Evolutionary conservation across 2,888 invertebrate genomes (phyloP).

Genomic region (Balanococcus diminutus): DNA sequence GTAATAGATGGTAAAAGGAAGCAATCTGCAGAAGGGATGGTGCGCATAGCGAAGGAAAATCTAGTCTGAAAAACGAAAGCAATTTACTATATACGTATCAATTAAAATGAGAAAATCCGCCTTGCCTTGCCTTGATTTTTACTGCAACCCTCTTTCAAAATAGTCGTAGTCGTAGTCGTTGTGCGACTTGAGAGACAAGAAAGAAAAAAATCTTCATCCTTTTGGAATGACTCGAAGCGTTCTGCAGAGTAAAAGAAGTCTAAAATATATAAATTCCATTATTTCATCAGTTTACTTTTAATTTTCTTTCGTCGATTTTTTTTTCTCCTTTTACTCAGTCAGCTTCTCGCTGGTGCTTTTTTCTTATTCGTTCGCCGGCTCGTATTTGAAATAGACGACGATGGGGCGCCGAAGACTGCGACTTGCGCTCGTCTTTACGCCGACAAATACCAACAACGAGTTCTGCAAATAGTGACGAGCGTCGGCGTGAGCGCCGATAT

Average conservation of each 20-base stretch:
- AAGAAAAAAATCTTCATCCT: not conserved
- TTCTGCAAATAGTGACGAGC: constrained; percentile 18
- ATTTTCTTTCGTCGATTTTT: constrained; percentile 7
- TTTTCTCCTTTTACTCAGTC: not conserved
- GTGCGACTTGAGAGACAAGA: not conserved
- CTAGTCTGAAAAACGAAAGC: not conserved
- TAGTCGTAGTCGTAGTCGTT: not conserved
- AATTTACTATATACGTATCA: constrained; percentile 30
- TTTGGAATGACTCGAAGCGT: not conserved
- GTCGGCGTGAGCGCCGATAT: not conserved
- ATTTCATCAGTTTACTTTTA: constrained; percentile 29
- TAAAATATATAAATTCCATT: constrained; percentile 20
- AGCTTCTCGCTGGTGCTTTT: not conserved
- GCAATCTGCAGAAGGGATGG: not conserved
- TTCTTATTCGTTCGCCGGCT: not conserved
- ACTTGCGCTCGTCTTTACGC: not conserved
- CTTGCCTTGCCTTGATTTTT: constrained; percentile 17
- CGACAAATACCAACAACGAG: constrained; percentile 13
- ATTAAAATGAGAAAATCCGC: constrained; percentile 33
- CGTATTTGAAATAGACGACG: not conserved
- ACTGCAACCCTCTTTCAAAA: not conserved
- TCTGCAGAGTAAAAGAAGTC: not conserved
- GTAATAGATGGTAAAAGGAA: constrained; percentile 30
- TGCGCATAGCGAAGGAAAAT: not conserved
- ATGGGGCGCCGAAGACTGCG: not conserved